Evolutionary conservation across 2,888 invertebrate genomes (phyloP), one percentile per base, ranked within the genome.

Genomic region (Minunthozetes semirufus): DNA sequence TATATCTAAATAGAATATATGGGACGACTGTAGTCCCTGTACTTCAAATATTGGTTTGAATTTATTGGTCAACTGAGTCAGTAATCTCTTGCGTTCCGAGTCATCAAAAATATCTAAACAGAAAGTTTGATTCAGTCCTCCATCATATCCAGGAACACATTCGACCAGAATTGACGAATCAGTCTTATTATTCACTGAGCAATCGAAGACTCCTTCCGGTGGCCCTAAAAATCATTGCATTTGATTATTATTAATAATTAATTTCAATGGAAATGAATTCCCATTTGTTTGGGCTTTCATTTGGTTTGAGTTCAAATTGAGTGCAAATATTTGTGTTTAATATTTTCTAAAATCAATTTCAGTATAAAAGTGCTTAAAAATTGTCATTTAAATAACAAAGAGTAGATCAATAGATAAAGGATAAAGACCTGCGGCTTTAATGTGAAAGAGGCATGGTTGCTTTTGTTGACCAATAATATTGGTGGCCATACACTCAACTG

Each of bases 31-130:
- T 15, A 70, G 70, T 22, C 70, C 70, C 38, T 22, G 15, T 25
- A 42, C 70, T 13, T 46, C 46, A 17, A 70, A 70, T 27, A 17
- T 48, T 17, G 70, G 70, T 11, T 19, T 25, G 19, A 48, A 70
- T 70, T 48, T 70, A 70, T 70, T 70, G 42, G 70, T 46, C 70
- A 70, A 70, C 38, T 70, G 33, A 25, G 42, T 48, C 46, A 70
- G 15, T 48, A 70, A 70, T 70, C 70, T 70, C 48, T 70, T 70
- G 70, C 42, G 70, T 48, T 70, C 48, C 17, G 70, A 46, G 48
- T 70, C 70, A 22, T 70, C 70, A 48, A 46, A 70, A 0, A 70
- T 46, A 25, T 70, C 70, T 27, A 70, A 70, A 70, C 27, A 3
- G 19, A 46, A 70, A 2, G 70, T 70, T 27, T 70, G 70, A 22